These are phyloP conservation scores for Alcedo atthis DNA, from an alignment of 2,797 vertebrate species.

Conservation along the genomic window DNA sequence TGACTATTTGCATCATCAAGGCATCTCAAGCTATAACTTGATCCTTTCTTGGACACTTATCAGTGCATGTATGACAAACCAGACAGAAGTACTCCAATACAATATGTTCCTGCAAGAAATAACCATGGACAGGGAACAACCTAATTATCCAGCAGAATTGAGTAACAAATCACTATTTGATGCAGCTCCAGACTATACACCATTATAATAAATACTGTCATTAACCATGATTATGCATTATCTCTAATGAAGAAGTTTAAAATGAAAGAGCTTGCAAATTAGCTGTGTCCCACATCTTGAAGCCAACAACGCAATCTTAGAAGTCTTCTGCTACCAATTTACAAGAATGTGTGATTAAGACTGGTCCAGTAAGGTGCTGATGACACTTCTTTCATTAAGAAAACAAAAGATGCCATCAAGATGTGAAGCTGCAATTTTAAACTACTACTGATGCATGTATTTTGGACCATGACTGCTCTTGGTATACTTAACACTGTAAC, in stretches of 20 bases:
- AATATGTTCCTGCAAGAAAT: not conserved
- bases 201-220: conserved; percentile 53
- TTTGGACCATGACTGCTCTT: not conserved
- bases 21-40: not conserved
- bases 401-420: not conserved
- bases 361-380: not conserved
- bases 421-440: not conserved
- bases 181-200: conserved; percentile 14
- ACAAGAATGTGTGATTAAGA: not conserved
- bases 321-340: not conserved
- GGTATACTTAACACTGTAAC: not conserved
- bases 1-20: not conserved
- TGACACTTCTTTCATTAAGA: not conserved
- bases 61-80: not conserved
- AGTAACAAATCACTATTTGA: conserved; percentile 47
- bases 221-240: conserved; percentile 45
- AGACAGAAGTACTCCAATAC: not conserved
- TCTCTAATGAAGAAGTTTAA: conserved; percentile 50
- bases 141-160: conserved; percentile 15
- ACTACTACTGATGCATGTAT: not conserved
- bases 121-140: not conserved
- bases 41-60: not conserved
- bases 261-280: conserved; percentile 42
- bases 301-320: conserved; percentile 16
- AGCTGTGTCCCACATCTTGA: conserved; percentile 18